Conservation (phyloP, 2,113 vertebrate genomes). For the Cichladusa arquata region DNA sequence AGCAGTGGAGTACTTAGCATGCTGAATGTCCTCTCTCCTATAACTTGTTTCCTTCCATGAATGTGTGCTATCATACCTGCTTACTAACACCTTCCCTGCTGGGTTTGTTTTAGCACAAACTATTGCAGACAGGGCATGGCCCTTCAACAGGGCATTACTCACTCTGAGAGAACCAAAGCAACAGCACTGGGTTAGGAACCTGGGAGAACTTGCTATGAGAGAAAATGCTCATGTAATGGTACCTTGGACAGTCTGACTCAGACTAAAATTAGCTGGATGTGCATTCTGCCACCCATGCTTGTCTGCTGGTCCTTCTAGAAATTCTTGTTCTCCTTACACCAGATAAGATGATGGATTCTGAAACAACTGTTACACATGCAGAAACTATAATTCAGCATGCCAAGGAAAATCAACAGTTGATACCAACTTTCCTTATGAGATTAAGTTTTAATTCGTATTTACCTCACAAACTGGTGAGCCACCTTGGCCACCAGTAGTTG, state of each 20-base stretch:
- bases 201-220: not conserved
- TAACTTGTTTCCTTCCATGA: not conserved
- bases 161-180: not conserved
- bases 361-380: not conserved
- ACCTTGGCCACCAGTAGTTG: not conserved
- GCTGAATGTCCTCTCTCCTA: not conserved
- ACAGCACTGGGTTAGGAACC: not conserved
- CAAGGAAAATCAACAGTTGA: not conserved
- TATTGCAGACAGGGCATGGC: not conserved
- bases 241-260: not conserved
- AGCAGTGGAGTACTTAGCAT: not conserved
- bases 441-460: not conserved
- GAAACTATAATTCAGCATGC: not conserved
- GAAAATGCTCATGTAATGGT: not conserved
- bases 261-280: not conserved
- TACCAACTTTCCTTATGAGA: not conserved
- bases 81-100: not conserved
- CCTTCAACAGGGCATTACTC: not conserved
- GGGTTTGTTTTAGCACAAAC: not conserved
- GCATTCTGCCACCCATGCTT: not conserved
- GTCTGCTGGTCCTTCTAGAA: not conserved
- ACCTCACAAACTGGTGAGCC: not conserved
- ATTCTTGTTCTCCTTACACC: not conserved
- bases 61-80: fast-evolving
- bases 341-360: not conserved